Evolutionary conservation across 2,888 invertebrate genomes (phyloP).

Genomic region (Clepsis dumicolana): DNA sequence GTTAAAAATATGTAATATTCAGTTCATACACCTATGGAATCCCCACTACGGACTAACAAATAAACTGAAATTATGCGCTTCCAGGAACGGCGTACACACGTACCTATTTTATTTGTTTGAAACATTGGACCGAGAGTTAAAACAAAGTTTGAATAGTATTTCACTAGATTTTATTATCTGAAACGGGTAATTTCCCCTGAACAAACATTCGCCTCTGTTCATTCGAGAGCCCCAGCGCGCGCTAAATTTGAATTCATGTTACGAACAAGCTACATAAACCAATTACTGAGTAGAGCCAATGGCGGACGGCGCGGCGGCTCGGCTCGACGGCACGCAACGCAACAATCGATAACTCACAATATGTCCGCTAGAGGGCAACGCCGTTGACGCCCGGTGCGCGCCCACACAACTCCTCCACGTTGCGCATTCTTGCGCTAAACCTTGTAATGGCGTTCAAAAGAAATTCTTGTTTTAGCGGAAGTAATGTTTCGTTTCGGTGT

Average conservation of each 20-base stretch:
- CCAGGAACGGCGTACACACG: too few relatives aligned
- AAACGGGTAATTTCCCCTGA: conserved; percentile 72
- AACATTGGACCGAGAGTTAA: conserved; percentile 54
- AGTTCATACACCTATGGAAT: neutral
- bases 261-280: conserved; percentile 82
- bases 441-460: conserved; percentile 65
- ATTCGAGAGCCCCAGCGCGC: conserved; percentile 72
- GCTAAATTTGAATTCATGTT: conserved; percentile 85
- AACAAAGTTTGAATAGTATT: conserved; percentile 71
- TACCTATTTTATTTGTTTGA: conserved; percentile 49
- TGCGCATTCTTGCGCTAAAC: conserved; percentile 73
- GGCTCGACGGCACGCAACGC: conserved; percentile 62
- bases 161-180: conserved; percentile 74
- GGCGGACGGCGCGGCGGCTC: conserved; percentile 63
- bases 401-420: conserved; percentile 82
- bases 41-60: neutral
- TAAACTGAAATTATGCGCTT: conserved; percentile 5
- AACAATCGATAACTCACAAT: conserved; percentile 85
- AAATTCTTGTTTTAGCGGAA: conserved; percentile 2
- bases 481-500: neutral
- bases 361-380: conserved; percentile 84
- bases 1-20: neutral
- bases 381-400: conserved; percentile 75
- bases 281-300: conserved; percentile 82
- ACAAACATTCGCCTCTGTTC: conserved; percentile 71